Conservation (phyloP, 1,140 invertebrate species). For the Drosophila tsacasi region DNA sequence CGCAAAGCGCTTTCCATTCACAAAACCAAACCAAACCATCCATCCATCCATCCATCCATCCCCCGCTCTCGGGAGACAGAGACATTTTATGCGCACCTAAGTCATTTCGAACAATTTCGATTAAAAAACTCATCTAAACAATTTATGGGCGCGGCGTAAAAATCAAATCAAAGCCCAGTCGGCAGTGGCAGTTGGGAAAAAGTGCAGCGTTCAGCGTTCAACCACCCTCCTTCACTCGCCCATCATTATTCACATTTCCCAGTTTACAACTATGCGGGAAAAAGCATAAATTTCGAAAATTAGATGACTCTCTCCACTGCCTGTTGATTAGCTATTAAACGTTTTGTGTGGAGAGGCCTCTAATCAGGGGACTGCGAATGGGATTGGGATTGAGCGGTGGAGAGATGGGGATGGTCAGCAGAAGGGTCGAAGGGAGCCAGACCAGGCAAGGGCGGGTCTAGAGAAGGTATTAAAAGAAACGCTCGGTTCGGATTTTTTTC, state of each 20-base stretch:
- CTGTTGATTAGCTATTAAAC: slow-evolving; percentile 63
- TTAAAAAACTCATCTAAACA: slow-evolving; percentile 85
- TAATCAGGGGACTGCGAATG: slow-evolving; percentile 17
- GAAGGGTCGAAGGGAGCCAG: neutral
- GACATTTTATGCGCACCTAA: slow-evolving; percentile 84
- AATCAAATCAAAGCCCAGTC: slow-evolving; percentile 81
- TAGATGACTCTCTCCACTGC: slow-evolving; percentile 40
- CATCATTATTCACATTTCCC: slow-evolving; percentile 74
- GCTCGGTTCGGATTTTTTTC: too few species aligned
- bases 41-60: neutral
- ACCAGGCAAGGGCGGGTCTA: neutral
- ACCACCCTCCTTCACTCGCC: neutral
- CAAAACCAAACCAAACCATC: neutral
- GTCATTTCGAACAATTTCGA: slow-evolving; percentile 85
- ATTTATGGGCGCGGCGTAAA: slow-evolving; percentile 84
- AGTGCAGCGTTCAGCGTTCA: slow-evolving; percentile 76
- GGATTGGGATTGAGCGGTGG: neutral
- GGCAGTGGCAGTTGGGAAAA: slow-evolving; percentile 48
- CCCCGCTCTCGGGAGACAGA: slow-evolving; percentile 49
- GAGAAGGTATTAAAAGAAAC: neutral
- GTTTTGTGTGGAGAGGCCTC: slow-evolving; percentile 31
- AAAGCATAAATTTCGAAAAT: slow-evolving; percentile 82
- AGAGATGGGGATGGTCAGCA: neutral
- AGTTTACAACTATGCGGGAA: slow-evolving; percentile 83
- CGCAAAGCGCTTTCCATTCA: slow-evolving; percentile 48